A percentile compares a stretch with the other conserved stretches of the same genome.
Conservation (phyloP, 2,113 vertebrate genomes). For the Notarius lentiginosus region DNA sequence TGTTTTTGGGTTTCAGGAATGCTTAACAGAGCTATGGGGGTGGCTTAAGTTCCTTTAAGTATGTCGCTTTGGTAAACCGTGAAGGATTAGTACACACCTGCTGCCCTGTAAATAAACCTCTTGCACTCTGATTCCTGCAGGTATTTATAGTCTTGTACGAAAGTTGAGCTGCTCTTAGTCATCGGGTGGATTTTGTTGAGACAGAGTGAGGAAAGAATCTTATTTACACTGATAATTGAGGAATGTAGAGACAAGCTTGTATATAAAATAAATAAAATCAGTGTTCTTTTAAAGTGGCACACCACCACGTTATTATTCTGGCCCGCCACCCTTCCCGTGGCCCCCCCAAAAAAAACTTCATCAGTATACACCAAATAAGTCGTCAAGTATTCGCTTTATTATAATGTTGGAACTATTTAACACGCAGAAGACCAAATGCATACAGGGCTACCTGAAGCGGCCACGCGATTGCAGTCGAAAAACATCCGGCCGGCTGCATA, state of each 20-base stretch:
- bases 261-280: background rate
- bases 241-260: background rate
- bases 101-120: conserved; percentile 37
- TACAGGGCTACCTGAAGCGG: too few species aligned
- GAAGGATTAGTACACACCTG: conserved; percentile 29
- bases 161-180: conserved; percentile 40
- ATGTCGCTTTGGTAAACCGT: conserved; percentile 21
- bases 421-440: too few species aligned
- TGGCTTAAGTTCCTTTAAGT: background rate
- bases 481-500: too few species aligned
- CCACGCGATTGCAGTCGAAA: too few species aligned
- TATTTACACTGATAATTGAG: conserved; percentile 10
- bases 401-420: too few species aligned
- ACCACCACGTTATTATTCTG: too few species aligned
- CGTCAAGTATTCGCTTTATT: too few species aligned
- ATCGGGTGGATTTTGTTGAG: conserved; percentile 40
- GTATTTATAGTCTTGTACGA: conserved; percentile 49
- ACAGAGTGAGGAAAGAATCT: background rate
- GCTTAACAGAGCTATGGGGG: background rate
- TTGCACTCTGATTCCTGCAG: conserved; percentile 22
- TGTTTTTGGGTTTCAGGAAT: background rate
- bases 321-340: too few species aligned
- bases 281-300: too few species aligned
- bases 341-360: too few species aligned
- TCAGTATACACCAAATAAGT: too few species aligned